Base-by-base conservation (phyloP, 2,888 invertebrate genomes). In the Epinotia demarniana region DNA sequence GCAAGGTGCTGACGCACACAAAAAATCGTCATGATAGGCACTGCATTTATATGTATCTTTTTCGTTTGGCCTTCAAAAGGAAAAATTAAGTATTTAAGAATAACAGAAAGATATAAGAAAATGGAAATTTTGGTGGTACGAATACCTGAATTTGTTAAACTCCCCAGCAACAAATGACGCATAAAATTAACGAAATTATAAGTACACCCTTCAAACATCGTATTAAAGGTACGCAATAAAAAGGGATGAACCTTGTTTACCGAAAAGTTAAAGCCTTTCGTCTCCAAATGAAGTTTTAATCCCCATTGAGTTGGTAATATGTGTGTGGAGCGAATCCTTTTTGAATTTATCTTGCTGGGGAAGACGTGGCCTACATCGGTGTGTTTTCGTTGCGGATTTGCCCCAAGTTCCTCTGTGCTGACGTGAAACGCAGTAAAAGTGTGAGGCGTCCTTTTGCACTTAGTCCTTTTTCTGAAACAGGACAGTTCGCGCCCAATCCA, bases 361-460 rank as follows among this genome's bases (percentile, higher is more conserved):
- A 73, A 84, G 88, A 87, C 87, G 85, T 90, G 90, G 88, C 92
- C 93, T 88, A 92, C 88, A 91, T 92, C 85, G 86, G 85, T 82
- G 86, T 93, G 92, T 93, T 93, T 93, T 93, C 92, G 89, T 93
- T 92, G 91, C 89, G 92, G 93, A 93, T 93, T 93, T 93, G 86
- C 88, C 87, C 84, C 80, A 90, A 93, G 85, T 69, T 69, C 16
- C 19, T 8, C 23, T 23, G 46, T 27, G 27, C 4, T 46, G 46
- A 4, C 46, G 23, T 18, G 46, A 23, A 69, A 69, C 16, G 69
- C 9, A 27, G 58, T 69, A 69, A 46, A 19, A n/a, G 6, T n/a
- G 8, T 69, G 27, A 23, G 27, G 46, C n/a, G 43, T 60, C 16
- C 58, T 23, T 27, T 46, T 5, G 23, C 23, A 60, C 69, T 60